phyloP scores from a whole-genome alignment of 2,797 vertebrate species.

The Pseudochaenichthys georgianus region DNA sequence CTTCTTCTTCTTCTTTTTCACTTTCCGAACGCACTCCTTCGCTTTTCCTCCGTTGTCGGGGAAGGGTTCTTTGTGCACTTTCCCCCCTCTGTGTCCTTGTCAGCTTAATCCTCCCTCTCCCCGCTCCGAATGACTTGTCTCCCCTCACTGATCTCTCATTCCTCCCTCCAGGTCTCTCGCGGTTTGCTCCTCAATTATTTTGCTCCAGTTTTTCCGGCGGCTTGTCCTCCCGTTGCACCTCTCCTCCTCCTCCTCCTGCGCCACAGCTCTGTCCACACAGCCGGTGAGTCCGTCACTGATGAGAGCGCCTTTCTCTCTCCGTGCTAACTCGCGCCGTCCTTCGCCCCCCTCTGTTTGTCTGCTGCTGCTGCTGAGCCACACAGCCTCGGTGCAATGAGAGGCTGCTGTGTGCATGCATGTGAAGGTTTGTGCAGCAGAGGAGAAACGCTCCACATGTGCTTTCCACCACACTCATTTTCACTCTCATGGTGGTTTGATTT shows the following conservation, averaged over 20 bases:
- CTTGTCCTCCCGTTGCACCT: slow-evolving; percentile 63
- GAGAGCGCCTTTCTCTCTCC: slow-evolving; percentile 66
- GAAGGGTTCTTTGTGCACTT: slow-evolving; percentile 54
- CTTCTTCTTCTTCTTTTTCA: slow-evolving; percentile 67
- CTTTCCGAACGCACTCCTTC: slow-evolving; percentile 61
- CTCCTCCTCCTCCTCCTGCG: slow-evolving; percentile 69
- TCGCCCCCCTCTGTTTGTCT: slow-evolving; percentile 66
- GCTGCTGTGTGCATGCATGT: slow-evolving; percentile 30
- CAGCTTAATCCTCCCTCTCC: slow-evolving; percentile 61
- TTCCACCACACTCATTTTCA: neutral
- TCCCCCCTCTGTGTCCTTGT: slow-evolving; percentile 62
- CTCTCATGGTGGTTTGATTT: neutral
- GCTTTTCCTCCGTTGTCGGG: slow-evolving; percentile 56
- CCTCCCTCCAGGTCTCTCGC: slow-evolving; percentile 20
- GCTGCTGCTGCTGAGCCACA: slow-evolving; percentile 47
- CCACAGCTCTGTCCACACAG: slow-evolving; percentile 72
- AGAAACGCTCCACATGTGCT: neutral
- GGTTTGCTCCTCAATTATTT: slow-evolving; percentile 32
- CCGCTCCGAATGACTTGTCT: slow-evolving; percentile 70
- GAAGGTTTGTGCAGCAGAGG: slow-evolving; percentile 24
- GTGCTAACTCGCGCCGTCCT: slow-evolving; percentile 60
- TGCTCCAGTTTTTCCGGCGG: slow-evolving; percentile 48
- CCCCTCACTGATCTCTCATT: slow-evolving; percentile 57
- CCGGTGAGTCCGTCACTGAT: slow-evolving; percentile 68
- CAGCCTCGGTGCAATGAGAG: slow-evolving; percentile 37